Percentiles rank a stretch among this genome's conserved stretches.
These are phyloP conservation scores for Monopterus albus DNA, from an alignment of 2,113 vertebrate species.

Conservation along the genomic window DNA sequence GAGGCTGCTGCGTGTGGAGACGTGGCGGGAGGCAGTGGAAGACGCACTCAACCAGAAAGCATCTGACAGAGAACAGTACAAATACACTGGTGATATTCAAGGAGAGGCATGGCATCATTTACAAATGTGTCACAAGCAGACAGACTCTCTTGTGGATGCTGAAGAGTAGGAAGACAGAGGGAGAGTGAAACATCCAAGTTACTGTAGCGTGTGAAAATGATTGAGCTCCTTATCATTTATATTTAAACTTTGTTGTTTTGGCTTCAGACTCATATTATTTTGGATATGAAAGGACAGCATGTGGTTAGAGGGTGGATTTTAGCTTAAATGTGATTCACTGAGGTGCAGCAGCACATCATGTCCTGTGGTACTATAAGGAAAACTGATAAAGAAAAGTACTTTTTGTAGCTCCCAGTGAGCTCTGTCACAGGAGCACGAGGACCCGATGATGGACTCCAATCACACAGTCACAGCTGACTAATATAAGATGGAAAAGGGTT, in stretches of 20 bases:
- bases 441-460: neutral
- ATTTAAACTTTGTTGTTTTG: slow-evolving; percentile 55
- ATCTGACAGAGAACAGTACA: slow-evolving; percentile 35
- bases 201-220: slow-evolving; percentile 26
- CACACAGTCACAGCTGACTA: neutral
- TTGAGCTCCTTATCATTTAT: slow-evolving; percentile 21
- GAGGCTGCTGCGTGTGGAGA: slow-evolving; percentile 16
- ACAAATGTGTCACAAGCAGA: slow-evolving; percentile 17
- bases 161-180: slow-evolving; percentile 15
- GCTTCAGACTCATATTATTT: slow-evolving; percentile 22
- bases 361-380: neutral
- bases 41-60: slow-evolving; percentile 59
- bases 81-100: slow-evolving; percentile 26
- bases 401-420: neutral
- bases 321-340: slow-evolving; percentile 19
- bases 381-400: neutral
- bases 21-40: neutral
- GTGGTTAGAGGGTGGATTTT: slow-evolving; percentile 52
- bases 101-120: slow-evolving; percentile 8
- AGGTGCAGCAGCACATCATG: neutral
- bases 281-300: slow-evolving; percentile 51
- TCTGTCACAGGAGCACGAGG: slow-evolving; percentile 4
- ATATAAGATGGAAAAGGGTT: neutral
- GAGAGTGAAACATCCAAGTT: slow-evolving; percentile 28
- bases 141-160: neutral